Percentiles rank a stretch among this genome's conserved stretches.
Conservation (phyloP, 2,888 invertebrate species). For the Dasypolia templi region DNA sequence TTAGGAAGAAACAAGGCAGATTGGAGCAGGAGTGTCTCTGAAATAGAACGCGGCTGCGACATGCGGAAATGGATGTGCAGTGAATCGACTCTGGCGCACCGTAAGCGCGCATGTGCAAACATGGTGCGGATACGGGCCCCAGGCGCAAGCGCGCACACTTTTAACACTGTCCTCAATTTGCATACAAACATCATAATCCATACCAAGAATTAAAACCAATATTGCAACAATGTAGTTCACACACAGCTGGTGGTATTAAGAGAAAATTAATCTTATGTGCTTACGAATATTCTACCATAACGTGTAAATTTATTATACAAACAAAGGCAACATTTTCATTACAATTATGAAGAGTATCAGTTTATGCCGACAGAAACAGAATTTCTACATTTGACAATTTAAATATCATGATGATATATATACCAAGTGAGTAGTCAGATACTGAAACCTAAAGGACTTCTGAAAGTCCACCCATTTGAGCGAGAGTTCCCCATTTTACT, state of each 20-base stretch:
- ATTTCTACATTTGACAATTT: not conserved
- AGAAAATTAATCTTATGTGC: not conserved
- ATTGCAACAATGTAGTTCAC: not conserved
- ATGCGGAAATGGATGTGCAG: conserved; percentile 82
- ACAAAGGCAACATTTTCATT: not conserved
- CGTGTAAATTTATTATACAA: not conserved
- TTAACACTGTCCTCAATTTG: conserved; percentile 34
- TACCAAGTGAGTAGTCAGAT: not conserved
- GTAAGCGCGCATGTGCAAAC: conserved; percentile 52
- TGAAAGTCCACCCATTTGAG: not conserved
- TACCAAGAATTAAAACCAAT: conserved; percentile 10
- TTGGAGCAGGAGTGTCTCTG: conserved; percentile 68
- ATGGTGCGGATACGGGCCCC: conserved; percentile 27
- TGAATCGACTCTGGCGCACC: conserved; percentile 68
- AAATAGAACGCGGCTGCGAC: conserved; percentile 81
- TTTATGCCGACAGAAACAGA: not conserved
- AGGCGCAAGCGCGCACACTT: conserved; percentile 7
- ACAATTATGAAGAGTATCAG: not conserved
- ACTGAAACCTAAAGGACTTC: not conserved
- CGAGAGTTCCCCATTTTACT: not conserved
- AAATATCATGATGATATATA: not conserved
- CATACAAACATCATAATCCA: conserved; percentile 24
- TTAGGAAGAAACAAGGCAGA: conserved; percentile 54
- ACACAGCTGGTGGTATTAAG: not conserved
- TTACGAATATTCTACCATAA: not conserved